A percentile compares a stretch with the other conserved stretches of the same genome.
These are phyloP conservation scores for Eupristina koningsbergeri DNA, from an alignment of 1,140 invertebrate species.

Conservation along the genomic window DNA sequence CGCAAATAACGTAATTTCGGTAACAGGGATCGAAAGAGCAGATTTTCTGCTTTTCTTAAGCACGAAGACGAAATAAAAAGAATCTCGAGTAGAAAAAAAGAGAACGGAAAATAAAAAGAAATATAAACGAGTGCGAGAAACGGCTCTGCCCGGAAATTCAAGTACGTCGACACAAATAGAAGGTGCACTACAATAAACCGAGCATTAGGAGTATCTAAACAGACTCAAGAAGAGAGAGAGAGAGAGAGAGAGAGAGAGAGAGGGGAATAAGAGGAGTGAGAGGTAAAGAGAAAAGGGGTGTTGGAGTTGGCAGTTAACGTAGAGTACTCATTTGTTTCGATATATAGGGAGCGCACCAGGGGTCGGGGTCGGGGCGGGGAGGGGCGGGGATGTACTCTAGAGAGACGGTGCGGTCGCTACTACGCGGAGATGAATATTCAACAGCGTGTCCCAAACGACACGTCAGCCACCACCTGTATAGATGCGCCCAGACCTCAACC, in stretches of 20 bases:
- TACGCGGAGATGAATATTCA: constrained; percentile 68
- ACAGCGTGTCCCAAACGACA: constrained; percentile 61
- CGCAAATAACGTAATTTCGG: too few species aligned
- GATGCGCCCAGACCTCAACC: constrained; percentile 1
- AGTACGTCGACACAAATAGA: not conserved
- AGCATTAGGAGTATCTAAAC: constrained; percentile 58
- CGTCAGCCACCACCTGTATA: constrained; percentile 36
- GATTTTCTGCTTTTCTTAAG: not conserved
- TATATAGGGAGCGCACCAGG: constrained; percentile 28
- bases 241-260: constrained; percentile 31
- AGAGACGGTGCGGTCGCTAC: not conserved
- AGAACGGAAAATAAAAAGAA: too few species aligned
- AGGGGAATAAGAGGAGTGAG: constrained; percentile 49
- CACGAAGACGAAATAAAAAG: not conserved
- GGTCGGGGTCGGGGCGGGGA: constrained; percentile 56
- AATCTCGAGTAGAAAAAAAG: not conserved
- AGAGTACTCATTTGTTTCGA: not conserved
- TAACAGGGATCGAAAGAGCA: not conserved
- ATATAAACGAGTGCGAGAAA: not conserved
- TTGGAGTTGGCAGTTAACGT: constrained; percentile 49
- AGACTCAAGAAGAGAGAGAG: not conserved
- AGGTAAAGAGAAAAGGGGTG: too few species aligned
- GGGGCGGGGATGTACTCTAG: constrained; percentile 52
- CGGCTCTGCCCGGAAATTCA: not conserved
- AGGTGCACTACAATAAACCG: not conserved